Evolutionary conservation across 2,888 invertebrate species (phyloP).

Genomic region (Meteorus cinctellus): DNA sequence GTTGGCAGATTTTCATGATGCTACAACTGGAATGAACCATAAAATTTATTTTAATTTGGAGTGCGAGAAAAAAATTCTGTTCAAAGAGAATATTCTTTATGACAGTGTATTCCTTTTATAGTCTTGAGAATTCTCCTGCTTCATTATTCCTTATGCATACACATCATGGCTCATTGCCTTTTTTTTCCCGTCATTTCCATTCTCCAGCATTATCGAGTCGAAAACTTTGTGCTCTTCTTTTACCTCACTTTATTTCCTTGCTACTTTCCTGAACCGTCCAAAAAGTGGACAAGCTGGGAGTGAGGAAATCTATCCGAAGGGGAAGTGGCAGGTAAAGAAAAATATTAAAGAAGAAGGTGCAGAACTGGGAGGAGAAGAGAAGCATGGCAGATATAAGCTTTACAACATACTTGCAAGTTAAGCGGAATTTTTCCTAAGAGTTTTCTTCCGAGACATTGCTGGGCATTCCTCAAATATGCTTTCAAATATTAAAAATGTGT

Average conservation of each 20-base stretch:
- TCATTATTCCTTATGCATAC: background rate
- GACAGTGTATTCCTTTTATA: too few species aligned
- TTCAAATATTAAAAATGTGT: background rate
- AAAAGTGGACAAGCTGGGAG: conserved; percentile 2
- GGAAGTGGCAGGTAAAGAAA: background rate
- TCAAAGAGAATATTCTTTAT: too few species aligned
- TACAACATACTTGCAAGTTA: conserved; percentile 16
- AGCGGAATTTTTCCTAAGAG: background rate
- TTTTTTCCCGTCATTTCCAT: background rate
- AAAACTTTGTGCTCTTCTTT: background rate
- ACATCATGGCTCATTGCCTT: background rate
- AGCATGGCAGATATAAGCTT: conserved; percentile 1
- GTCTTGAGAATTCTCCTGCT: too few species aligned
- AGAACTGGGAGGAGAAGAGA: background rate
- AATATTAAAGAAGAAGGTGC: background rate
- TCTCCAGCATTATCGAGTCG: background rate
- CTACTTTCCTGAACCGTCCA: background rate
- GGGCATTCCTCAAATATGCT: conserved; percentile 3
- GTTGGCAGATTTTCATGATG: too few species aligned
- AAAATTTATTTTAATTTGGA: too few species aligned
- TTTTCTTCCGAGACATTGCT: background rate
- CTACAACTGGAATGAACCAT: too few species aligned
- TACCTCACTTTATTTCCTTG: conserved; percentile 1
- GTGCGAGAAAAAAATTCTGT: too few species aligned
- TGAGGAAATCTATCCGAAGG: background rate